Evolutionary conservation across 2,888 invertebrate species (phyloP).

Genomic region (Campoplex capitator): DNA sequence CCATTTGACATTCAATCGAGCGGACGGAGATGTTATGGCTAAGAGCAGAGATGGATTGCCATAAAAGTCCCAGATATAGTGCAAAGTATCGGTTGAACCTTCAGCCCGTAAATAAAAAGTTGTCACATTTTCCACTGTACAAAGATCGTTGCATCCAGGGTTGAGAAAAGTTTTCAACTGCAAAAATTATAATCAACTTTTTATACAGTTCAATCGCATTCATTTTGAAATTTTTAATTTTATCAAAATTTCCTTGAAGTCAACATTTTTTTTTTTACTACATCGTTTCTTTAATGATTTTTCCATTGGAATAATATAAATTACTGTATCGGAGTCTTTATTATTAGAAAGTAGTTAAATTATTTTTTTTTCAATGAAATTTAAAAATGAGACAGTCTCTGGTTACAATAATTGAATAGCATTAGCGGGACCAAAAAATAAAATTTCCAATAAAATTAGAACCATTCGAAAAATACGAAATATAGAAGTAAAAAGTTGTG

Average conservation of each 20-base stretch:
- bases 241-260: background rate
- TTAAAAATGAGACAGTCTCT: too few relatives aligned
- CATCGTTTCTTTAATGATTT: background rate
- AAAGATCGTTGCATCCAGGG: slow-evolving; percentile 80
- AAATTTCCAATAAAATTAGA: background rate
- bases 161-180: slow-evolving; percentile 80
- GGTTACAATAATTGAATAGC: background rate
- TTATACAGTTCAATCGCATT: background rate
- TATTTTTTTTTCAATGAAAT: background rate
- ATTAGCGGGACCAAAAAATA: background rate
- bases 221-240: background rate
- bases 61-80: slow-evolving; percentile 89
- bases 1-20: slow-evolving; percentile 86
- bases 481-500: background rate
- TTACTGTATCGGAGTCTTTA: background rate
- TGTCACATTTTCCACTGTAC: slow-evolving; percentile 81
- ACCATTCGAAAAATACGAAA: background rate
- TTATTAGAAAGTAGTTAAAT: background rate
- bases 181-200: slow-evolving; percentile 37
- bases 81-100: slow-evolving; percentile 87
- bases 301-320: background rate
- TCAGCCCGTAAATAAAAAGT: slow-evolving; percentile 86
- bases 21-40: slow-evolving; percentile 85
- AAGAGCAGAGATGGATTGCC: slow-evolving; percentile 87
- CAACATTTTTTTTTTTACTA: background rate